Conservation (phyloP, 2,888 invertebrate species). For the Exocentrus adspersus region DNA sequence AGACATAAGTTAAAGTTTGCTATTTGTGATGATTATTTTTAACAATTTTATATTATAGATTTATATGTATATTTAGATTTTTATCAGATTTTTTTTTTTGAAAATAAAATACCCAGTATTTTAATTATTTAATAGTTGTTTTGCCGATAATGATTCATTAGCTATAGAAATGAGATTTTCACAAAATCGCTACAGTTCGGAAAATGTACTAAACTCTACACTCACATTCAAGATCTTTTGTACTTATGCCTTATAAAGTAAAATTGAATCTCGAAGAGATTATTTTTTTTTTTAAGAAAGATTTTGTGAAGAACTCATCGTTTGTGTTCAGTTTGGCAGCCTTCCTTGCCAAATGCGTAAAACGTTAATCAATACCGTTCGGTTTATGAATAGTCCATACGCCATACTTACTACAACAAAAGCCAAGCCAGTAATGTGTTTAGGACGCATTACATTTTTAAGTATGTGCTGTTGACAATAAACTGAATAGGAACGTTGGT, state of each 20-base stretch:
- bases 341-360: conserved; percentile 44
- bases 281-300: conserved; percentile 10
- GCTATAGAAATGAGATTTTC: conserved; percentile 46
- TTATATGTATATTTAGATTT: conserved; percentile 52
- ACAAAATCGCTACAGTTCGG: conserved; percentile 36
- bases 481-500: background rate
- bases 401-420: too few relatives aligned
- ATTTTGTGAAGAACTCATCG: conserved; percentile 45
- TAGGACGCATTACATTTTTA: too few relatives aligned
- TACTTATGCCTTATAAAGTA: too few relatives aligned
- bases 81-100: conserved; percentile 53
- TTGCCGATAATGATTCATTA: conserved; percentile 41
- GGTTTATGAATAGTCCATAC: conserved; percentile 13
- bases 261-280: background rate
- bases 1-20: conserved; percentile 54
- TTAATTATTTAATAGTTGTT: conserved; percentile 49
- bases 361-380: conserved; percentile 30
- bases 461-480: too few relatives aligned
- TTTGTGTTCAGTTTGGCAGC: conserved; percentile 57
- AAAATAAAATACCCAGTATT: conserved; percentile 59
- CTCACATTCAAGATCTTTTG: too few relatives aligned
- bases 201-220: too few relatives aligned
- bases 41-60: conserved; percentile 56
- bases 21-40: conserved; percentile 60
- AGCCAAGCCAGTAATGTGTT: too few relatives aligned